Evolutionary conservation across 2,888 invertebrate genomes (phyloP).

Genomic region (Habrosyne pyritoides): DNA sequence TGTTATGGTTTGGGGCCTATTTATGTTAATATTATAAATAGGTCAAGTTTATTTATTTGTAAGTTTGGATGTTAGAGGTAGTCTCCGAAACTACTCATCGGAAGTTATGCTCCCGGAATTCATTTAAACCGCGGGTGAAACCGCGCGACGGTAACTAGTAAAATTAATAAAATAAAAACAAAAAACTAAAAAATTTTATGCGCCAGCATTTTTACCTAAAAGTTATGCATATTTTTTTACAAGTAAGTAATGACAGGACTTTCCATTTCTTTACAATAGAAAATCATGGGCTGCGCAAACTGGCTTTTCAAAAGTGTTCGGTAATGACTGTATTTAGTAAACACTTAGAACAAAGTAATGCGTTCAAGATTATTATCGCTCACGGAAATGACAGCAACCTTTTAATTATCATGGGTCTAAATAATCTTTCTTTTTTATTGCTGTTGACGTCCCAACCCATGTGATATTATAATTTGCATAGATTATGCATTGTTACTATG

Average conservation of each 20-base stretch:
- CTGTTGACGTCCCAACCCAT: slow-evolving; percentile 27
- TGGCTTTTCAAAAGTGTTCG: slow-evolving; percentile 20
- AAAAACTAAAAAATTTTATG: no score
- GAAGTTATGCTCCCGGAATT: no score
- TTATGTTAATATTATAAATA: no score
- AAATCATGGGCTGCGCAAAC: neutral
- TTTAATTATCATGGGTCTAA: slow-evolving; percentile 26
- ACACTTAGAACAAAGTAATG: slow-evolving; percentile 14
- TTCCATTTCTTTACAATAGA: neutral
- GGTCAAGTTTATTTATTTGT: no score
- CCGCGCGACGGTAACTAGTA: no score
- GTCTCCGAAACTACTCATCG: no score
- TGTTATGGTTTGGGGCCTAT: no score
- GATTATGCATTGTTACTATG: slow-evolving; percentile 36
- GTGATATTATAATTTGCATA: slow-evolving; percentile 41
- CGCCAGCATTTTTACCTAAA: neutral
- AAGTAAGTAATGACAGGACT: neutral
- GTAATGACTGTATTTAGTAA: slow-evolving; percentile 20
- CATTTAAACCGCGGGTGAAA: no score
- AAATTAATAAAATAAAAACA: no score
- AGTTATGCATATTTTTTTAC: neutral
- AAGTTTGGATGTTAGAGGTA: no score
- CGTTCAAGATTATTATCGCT: slow-evolving; percentile 30
- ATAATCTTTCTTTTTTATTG: slow-evolving; percentile 40
- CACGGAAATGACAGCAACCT: slow-evolving; percentile 38